phyloP scores from a whole-genome alignment of 1,140 invertebrate species.

The Meloidogyne hapla region DNA sequence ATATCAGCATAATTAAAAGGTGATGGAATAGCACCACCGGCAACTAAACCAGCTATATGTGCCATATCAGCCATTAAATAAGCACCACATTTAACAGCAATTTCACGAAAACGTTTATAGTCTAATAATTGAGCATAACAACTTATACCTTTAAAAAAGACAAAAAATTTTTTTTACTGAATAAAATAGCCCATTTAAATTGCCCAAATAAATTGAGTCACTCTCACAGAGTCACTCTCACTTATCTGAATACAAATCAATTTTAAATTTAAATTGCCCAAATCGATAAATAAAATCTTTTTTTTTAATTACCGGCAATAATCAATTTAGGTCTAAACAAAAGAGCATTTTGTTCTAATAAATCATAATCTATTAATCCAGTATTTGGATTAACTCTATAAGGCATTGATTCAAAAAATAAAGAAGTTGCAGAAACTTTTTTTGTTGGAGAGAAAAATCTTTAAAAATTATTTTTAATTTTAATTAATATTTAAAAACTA shows the following conservation, averaged over 20 bases:
- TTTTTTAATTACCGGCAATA: slow-evolving; percentile 77
- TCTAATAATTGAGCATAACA: slow-evolving; percentile 81
- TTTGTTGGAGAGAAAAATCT: slow-evolving; percentile 86
- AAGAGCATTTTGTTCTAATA: slow-evolving; percentile 77
- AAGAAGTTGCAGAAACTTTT: slow-evolving; percentile 92
- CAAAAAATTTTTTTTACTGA: neutral
- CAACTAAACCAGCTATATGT: slow-evolving; percentile 86
- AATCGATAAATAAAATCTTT: neutral
- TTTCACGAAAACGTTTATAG: slow-evolving; percentile 79
- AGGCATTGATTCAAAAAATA: slow-evolving; percentile 97
- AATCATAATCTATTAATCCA: slow-evolving; percentile 90
- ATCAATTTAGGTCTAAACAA: slow-evolving; percentile 89
- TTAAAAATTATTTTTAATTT: slow-evolving; percentile 71
- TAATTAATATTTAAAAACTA: slow-evolving; percentile 55
- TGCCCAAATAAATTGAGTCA: neutral
- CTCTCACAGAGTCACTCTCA: too few species aligned
- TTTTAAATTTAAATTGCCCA: too few species aligned
- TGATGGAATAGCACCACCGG: slow-evolving; percentile 79
- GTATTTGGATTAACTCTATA: slow-evolving; percentile 85
- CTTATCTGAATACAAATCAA: slow-evolving; percentile 10
- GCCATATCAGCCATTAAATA: slow-evolving; percentile 93
- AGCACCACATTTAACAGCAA: slow-evolving; percentile 81
- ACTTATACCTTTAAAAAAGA: slow-evolving; percentile 73
- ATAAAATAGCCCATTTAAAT: neutral
- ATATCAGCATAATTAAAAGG: slow-evolving; percentile 91